Percentiles rank a stretch among this genome's conserved stretches.
Evolutionary conservation across 2,113 vertebrate species (phyloP).

Genomic region (Herpailurus yagouaroundi): DNA sequence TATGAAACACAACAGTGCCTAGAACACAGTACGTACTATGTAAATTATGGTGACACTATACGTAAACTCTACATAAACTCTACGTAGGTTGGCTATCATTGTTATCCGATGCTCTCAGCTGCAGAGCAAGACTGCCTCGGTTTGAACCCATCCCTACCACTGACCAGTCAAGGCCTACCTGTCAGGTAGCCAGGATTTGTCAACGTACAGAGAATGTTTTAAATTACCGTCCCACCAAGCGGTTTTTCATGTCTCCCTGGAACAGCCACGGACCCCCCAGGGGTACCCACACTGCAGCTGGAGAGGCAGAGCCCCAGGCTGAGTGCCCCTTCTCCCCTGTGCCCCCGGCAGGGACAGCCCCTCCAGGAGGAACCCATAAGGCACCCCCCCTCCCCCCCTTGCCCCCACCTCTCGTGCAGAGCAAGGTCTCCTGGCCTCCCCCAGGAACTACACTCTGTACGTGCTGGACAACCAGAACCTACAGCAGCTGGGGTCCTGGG

Average conservation of each 20-base stretch:
- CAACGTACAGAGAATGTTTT: constrained; percentile 22
- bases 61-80: not conserved
- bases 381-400: not conserved
- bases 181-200: not conserved
- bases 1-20: not conserved
- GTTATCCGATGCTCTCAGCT: not conserved
- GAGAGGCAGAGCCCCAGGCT: not conserved
- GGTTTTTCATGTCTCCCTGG: not conserved
- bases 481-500: constrained; percentile 89
- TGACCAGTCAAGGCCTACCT: not conserved
- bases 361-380: not conserved
- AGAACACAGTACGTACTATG: not conserved
- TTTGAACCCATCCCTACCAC: not conserved
- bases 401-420: not conserved
- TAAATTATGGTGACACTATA: not conserved
- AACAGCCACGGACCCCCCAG: not conserved
- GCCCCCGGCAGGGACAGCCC: not conserved
- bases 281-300: not conserved
- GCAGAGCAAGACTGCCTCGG: not conserved
- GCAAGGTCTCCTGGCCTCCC: not conserved
- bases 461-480: constrained; percentile 91
- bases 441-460: constrained; percentile 89
- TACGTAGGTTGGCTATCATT: not conserved
- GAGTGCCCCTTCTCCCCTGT: not conserved
- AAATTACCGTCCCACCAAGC: not conserved